Conservation (phyloP, 2,113 vertebrate genomes). For the Toxotes chatareus region DNA sequence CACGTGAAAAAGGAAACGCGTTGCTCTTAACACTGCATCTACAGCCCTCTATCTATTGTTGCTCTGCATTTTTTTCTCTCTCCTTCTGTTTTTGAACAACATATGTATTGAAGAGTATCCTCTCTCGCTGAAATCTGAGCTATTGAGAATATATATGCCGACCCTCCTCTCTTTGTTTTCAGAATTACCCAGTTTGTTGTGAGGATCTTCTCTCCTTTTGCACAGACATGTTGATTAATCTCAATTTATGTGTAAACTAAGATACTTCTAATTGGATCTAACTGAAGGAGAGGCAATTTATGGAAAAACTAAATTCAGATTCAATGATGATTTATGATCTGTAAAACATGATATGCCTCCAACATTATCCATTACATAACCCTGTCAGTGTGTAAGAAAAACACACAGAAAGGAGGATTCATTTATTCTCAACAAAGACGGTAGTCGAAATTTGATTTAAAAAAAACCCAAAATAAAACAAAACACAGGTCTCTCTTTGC, state of each 20-base stretch:
- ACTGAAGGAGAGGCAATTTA: constrained; percentile 37
- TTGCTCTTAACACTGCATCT: constrained; percentile 75
- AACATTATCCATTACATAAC: constrained; percentile 45
- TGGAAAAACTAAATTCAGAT: constrained; percentile 40
- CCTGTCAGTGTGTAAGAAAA: background rate
- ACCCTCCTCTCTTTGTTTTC: constrained; percentile 59
- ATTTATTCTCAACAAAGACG: background rate
- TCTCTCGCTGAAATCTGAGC: constrained; percentile 26
- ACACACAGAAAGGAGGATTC: background rate
- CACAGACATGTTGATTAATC: constrained; percentile 66
- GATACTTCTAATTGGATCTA: constrained; percentile 61
- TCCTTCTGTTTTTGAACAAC: constrained; percentile 21
- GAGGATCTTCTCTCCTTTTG: constrained; percentile 56
- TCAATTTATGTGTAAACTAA: constrained; percentile 72
- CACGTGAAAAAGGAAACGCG: constrained; percentile 83
- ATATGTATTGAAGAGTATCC: constrained; percentile 32
- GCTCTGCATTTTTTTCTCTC: constrained; percentile 33
- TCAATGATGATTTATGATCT: constrained; percentile 50
- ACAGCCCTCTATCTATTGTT: constrained; percentile 69
- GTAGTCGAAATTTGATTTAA: background rate
- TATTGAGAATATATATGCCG: constrained; percentile 25
- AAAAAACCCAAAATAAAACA: background rate
- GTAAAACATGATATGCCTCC: constrained; percentile 30
- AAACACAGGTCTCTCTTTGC: constrained; percentile 10
- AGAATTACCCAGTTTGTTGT: constrained; percentile 52